Evolutionary conservation across 2,888 invertebrate genomes (phyloP).

Genomic region (Eilema griseolum): DNA sequence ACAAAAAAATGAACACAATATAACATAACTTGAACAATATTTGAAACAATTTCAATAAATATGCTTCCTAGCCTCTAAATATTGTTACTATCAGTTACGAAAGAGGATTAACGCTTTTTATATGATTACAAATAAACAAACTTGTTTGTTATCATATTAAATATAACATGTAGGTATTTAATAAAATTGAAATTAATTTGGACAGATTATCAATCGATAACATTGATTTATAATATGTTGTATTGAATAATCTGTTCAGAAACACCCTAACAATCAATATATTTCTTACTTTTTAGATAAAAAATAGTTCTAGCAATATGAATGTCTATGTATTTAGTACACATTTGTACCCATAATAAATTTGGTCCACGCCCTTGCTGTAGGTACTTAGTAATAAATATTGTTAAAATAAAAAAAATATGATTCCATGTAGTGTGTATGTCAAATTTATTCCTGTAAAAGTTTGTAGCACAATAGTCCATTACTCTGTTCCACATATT

Average conservation of each 20-base stretch:
- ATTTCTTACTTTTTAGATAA: background rate
- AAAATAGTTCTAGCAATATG: background rate
- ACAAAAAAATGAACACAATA: background rate
- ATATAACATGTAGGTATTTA: background rate
- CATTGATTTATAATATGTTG: background rate
- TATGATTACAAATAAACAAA: background rate
- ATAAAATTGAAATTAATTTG: too few species aligned
- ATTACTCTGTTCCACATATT: too few species aligned
- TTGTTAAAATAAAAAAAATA: constrained; percentile 16
- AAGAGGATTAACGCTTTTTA: background rate
- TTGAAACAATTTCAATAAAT: background rate
- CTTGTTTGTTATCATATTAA: constrained; percentile 2
- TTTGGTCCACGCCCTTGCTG: background rate
- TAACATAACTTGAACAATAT: background rate
- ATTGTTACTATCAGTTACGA: background rate
- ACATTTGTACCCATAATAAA: background rate
- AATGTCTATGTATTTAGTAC: background rate
- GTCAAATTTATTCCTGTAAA: background rate
- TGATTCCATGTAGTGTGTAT: background rate
- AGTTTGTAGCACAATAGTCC: background rate
- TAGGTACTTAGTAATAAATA: constrained; percentile 35
- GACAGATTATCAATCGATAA: background rate
- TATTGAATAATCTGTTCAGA: background rate
- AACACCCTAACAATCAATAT: background rate
- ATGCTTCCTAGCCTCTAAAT: background rate